A percentile compares a stretch with the other conserved stretches of the same genome.
Evolutionary conservation across 2,888 invertebrate species (phyloP).

Genomic region (Notocelia uddmanniana): DNA sequence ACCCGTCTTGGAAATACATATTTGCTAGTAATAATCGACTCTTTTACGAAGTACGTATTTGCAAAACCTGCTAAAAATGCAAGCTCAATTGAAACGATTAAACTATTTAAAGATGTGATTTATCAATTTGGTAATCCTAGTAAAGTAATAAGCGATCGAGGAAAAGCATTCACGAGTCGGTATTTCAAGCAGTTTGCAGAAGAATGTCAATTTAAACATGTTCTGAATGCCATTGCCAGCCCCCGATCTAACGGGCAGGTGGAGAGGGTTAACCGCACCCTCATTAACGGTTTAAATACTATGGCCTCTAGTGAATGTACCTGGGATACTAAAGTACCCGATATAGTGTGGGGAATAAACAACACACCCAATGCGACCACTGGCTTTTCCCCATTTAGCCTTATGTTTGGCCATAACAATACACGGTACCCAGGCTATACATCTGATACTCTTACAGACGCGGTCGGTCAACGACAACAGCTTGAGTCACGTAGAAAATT

Average conservation of each 20-base stretch:
- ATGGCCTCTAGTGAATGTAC: constrained; percentile 42
- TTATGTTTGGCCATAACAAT: too few species aligned
- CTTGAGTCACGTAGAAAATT: too few species aligned
- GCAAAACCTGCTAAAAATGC: constrained; percentile 34
- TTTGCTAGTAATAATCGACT: constrained; percentile 48
- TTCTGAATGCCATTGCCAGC: constrained; percentile 47
- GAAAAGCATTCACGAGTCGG: constrained; percentile 42
- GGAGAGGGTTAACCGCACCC: constrained; percentile 46
- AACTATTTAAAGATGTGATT: constrained; percentile 43
- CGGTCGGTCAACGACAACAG: too few species aligned
- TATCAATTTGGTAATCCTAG: constrained; percentile 45
- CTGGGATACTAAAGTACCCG: constrained; percentile 46
- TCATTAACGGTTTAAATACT: constrained; percentile 46
- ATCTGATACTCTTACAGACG: too few species aligned
- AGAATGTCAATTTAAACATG: constrained; percentile 44
- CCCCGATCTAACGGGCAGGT: constrained; percentile 48
- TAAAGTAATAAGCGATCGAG: constrained; percentile 42
- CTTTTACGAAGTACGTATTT: constrained; percentile 50
- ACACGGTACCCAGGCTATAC: too few species aligned
- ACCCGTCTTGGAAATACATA: constrained; percentile 46
- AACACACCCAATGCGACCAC: too few species aligned
- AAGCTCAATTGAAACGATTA: constrained; percentile 46
- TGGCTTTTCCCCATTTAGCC: too few species aligned
- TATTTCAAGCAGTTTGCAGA: constrained; percentile 45
- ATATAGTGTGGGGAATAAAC: too few species aligned